A percentile compares a stretch with the other conserved stretches of the same genome.
Conservation (phyloP, 2,888 invertebrate species). For the Rhimphoctona megacephalus region DNA sequence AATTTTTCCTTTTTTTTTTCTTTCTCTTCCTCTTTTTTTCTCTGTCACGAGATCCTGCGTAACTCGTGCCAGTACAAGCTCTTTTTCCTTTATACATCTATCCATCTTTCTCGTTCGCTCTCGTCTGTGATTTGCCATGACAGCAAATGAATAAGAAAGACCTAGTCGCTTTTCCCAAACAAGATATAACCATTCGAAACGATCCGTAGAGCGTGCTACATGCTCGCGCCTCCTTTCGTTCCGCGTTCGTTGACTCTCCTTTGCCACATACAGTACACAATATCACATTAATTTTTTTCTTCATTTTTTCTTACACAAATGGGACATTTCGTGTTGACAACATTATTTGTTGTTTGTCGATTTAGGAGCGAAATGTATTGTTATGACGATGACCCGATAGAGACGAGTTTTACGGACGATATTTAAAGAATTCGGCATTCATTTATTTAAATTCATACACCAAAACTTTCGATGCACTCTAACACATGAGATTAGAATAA, state of each 20-base stretch:
- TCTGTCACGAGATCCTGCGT: conserved; percentile 29
- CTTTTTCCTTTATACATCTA: conserved; percentile 5
- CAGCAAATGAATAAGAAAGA: conserved; percentile 21
- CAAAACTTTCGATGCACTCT: not conserved
- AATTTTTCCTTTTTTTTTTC: conserved; percentile 51
- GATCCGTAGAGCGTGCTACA: conserved; percentile 20
- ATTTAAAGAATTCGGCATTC: not conserved
- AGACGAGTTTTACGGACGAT: not conserved
- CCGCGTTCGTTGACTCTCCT: conserved; percentile 38
- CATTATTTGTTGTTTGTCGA: not conserved
- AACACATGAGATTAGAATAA: not conserved
- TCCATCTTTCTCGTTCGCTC: conserved; percentile 33
- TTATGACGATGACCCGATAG: not conserved
- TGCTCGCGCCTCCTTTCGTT: conserved; percentile 31
- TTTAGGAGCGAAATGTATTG: not conserved
- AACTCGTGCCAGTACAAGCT: conserved; percentile 31
- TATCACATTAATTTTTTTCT: conserved; percentile 8
- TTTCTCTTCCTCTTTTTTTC: conserved; percentile 29
- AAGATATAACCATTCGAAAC: conserved; percentile 35
- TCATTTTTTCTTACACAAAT: not conserved
- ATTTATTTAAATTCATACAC: not conserved
- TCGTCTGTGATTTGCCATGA: conserved; percentile 35
- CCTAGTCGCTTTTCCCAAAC: conserved; percentile 48
- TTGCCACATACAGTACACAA: conserved; percentile 7
- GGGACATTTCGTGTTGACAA: not conserved